These are phyloP conservation scores for Pogonognathellus flavescens DNA, from an alignment of 1,140 invertebrate genomes.

Conservation along the genomic window DNA sequence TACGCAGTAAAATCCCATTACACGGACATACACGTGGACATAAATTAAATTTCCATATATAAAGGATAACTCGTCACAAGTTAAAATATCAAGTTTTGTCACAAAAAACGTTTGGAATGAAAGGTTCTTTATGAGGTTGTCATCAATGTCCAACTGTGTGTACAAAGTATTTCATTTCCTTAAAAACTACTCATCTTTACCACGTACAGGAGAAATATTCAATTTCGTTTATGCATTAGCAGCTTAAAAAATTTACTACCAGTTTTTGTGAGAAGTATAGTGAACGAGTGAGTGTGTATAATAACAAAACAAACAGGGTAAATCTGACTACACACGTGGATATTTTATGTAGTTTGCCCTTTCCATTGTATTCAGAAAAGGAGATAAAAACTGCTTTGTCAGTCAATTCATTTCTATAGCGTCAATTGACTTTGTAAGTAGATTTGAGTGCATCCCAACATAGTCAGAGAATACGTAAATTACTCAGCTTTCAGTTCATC, in stretches of 20 bases:
- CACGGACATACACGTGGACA: not conserved
- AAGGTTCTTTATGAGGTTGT: slow-evolving; percentile 20
- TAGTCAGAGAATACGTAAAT: not conserved
- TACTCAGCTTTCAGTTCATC: not conserved
- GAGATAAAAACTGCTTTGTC: slow-evolving; percentile 27
- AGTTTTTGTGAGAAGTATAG: no score
- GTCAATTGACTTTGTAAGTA: slow-evolving; percentile 4
- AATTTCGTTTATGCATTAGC: no score
- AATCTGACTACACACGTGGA: no score
- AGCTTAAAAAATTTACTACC: no score
- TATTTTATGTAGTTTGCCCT: no score
- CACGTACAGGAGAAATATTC: not conserved
- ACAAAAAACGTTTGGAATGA: not conserved
- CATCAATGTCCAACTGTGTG: slow-evolving; percentile 34
- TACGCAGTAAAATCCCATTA: not conserved
- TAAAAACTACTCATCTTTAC: not conserved
- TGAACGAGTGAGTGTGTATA: no score
- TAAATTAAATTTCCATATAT: not conserved
- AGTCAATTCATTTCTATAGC: slow-evolving; percentile 12
- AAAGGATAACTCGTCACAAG: not conserved
- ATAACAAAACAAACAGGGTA: not conserved
- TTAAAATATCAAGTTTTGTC: slow-evolving; percentile 19
- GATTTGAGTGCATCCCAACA: not conserved
- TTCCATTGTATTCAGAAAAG: not conserved
- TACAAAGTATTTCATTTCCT: slow-evolving; percentile 1